These are phyloP conservation scores for Microdon myrmicae DNA, from an alignment of 2,888 invertebrate genomes.

Conservation along the genomic window DNA sequence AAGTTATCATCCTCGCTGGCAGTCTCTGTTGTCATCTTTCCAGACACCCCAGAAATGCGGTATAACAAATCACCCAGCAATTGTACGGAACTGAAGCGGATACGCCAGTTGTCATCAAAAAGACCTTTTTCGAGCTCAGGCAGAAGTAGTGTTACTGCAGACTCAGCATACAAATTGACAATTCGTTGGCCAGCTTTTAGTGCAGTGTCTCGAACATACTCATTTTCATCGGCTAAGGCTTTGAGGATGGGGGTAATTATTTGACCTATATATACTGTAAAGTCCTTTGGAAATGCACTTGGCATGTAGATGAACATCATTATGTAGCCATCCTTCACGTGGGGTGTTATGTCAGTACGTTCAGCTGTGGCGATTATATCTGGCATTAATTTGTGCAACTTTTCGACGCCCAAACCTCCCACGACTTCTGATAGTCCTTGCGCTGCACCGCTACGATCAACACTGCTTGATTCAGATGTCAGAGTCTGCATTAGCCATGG, in stretches of 20 bases:
- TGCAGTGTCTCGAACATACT: constrained; percentile 97
- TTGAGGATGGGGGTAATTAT: constrained; percentile 97
- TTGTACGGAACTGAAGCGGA: constrained; percentile 93
- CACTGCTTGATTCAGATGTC: constrained; percentile 93
- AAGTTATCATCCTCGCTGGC: constrained; percentile 99
- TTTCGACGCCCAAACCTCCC: constrained; percentile 93
- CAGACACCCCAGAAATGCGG: constrained; percentile 95
- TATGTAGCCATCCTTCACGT: constrained; percentile 99
- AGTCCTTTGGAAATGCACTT: constrained; percentile 93
- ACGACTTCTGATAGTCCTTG: constrained; percentile 98
- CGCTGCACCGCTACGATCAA: constrained; percentile 95
- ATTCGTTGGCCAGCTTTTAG: constrained; percentile 96
- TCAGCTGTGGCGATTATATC: constrained; percentile 94
- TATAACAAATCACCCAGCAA: constrained; percentile 94
- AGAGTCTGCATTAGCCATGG: constrained; percentile 99
- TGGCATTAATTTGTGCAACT: constrained; percentile 96
- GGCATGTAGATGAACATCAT: constrained; percentile 99
- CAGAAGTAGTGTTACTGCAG: constrained; percentile 89
- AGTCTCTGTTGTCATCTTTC: constrained; percentile 99
- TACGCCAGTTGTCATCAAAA: constrained; percentile 99
- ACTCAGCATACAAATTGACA: constrained; percentile 95
- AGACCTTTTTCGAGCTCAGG: constrained; percentile 94
- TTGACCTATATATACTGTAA: constrained; percentile 94
- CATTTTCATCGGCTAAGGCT: constrained; percentile 98
- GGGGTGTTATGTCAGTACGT: constrained; percentile 91